A percentile compares a stretch with the other conserved stretches of the same genome.
These are phyloP conservation scores for Myocastor coypus DNA, from an alignment of 2,113 vertebrate species.

Conservation along the genomic window DNA sequence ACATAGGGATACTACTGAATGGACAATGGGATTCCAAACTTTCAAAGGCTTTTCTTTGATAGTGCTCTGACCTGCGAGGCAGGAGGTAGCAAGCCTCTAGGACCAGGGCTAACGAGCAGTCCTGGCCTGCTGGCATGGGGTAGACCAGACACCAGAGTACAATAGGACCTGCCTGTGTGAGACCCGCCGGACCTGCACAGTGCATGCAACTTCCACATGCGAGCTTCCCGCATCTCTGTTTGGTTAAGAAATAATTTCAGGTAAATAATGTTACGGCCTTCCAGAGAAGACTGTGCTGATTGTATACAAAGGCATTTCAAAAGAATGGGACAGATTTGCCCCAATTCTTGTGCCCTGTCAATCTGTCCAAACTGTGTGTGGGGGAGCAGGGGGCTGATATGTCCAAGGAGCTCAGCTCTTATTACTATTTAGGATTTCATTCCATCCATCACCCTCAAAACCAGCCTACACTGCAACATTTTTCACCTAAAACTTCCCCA, in stretches of 20 bases:
- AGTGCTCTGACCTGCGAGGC: neutral
- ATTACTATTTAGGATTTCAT: neutral
- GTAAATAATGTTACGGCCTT: neutral
- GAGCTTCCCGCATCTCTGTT: neutral
- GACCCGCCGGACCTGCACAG: neutral
- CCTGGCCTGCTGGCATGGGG: accelerated
- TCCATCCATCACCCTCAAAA: neutral
- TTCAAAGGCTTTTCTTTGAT: conserved; percentile 12
- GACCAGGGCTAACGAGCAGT: neutral
- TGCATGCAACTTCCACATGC: neutral
- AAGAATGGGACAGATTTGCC: neutral
- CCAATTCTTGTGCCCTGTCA: accelerated
- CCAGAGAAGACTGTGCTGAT: neutral
- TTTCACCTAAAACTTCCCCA: neutral
- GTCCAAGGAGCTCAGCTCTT: neutral
- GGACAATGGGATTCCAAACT: conserved; percentile 37
- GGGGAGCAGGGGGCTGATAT: neutral
- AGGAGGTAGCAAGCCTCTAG: neutral
- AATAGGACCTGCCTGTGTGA: neutral
- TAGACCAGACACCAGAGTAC: neutral
- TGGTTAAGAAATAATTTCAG: neutral
- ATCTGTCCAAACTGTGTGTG: neutral
- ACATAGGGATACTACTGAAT: neutral
- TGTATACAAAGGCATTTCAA: neutral
- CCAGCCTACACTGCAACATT: neutral